Evolutionary conservation across 2,113 vertebrate genomes (phyloP).

Genomic region (Cathartes aura): DNA sequence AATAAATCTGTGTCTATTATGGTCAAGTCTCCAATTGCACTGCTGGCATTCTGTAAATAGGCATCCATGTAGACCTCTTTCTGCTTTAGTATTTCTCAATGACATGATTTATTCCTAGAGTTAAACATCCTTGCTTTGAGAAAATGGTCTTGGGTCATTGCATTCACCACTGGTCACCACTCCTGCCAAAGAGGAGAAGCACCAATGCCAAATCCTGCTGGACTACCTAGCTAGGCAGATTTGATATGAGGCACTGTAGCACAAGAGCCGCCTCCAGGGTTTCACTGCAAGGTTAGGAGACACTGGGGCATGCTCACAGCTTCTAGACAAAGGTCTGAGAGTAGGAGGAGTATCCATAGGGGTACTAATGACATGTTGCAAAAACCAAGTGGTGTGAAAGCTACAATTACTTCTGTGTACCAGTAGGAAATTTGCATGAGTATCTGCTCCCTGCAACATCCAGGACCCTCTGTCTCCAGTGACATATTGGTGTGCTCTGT

Average conservation of each 20-base stretch:
- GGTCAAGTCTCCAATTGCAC: neutral
- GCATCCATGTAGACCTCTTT: neutral
- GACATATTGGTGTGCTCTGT: neutral
- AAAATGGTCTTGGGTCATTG: neutral
- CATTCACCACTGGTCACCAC: neutral
- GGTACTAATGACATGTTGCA: neutral
- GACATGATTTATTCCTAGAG: neutral
- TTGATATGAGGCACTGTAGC: neutral
- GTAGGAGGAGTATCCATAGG: neutral
- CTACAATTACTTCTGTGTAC: neutral
- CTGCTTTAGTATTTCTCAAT: neutral
- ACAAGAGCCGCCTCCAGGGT: neutral
- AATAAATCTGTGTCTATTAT: neutral
- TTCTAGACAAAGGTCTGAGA: neutral
- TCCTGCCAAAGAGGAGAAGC: neutral
- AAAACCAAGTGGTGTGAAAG: neutral
- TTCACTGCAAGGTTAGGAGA: neutral
- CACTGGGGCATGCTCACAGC: neutral
- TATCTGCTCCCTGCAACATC: neutral
- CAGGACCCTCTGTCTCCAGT: neutral
- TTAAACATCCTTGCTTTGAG: neutral
- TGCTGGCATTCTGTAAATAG: neutral
- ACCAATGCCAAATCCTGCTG: rapidly evolving
- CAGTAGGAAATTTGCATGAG: rapidly evolving
- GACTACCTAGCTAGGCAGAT: neutral